phyloP scores from a whole-genome alignment of 2,113 vertebrate species.

The Sturnira hondurensis region DNA sequence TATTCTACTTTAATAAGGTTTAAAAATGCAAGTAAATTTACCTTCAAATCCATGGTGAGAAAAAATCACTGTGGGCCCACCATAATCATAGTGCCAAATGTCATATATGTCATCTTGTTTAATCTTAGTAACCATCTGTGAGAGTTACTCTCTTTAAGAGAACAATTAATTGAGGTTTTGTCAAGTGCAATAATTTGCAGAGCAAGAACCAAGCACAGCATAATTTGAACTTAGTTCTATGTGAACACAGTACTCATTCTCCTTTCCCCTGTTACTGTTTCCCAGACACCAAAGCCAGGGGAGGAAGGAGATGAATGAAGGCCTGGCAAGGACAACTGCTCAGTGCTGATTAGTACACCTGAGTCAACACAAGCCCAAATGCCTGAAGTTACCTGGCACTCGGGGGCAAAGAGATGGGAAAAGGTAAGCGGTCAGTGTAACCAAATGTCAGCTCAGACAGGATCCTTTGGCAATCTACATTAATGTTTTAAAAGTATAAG shows the following conservation, averaged over 20 bases:
- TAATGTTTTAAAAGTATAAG: not conserved
- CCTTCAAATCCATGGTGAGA: conserved; percentile 25
- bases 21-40: not conserved
- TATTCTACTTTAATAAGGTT: not conserved
- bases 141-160: not conserved
- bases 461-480: not conserved
- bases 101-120: not conserved
- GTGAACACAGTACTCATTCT: not conserved
- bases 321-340: not conserved
- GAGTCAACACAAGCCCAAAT: not conserved
- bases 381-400: not conserved
- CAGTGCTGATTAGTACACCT: not conserved
- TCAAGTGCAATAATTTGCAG: conserved; percentile 17
- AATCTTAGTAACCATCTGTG: not conserved
- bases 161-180: not conserved
- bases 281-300: not conserved
- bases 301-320: not conserved
- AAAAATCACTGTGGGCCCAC: not conserved
- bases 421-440: not conserved
- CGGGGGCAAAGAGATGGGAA: not conserved
- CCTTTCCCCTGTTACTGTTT: not conserved
- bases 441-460: not conserved
- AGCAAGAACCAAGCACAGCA: not conserved
- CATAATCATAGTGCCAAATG: not conserved
- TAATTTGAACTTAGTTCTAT: not conserved